These are phyloP conservation scores for Clunio marinus DNA, from an alignment of 2,888 invertebrate genomes.

Conservation along the genomic window DNA sequence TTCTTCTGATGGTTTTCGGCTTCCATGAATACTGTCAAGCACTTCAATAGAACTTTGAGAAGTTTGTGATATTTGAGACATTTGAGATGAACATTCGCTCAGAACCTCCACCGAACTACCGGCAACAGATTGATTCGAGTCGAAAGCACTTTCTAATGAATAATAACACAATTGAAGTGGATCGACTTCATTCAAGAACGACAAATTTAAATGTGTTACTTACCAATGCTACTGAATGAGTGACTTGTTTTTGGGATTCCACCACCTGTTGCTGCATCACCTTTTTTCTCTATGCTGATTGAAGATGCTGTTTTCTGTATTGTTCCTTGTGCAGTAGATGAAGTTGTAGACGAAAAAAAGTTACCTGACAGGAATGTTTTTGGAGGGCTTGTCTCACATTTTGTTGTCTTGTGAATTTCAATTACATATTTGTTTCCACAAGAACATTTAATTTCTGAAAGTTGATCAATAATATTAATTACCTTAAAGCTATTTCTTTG, in stretches of 20 bases:
- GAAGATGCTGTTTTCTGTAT: constrained; percentile 17
- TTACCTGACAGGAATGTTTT: constrained; percentile 14
- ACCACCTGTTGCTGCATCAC: constrained; percentile 6
- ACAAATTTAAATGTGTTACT: not conserved
- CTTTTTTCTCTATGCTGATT: constrained; percentile 18
- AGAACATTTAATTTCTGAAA: constrained; percentile 53
- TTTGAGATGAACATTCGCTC: constrained; percentile 46
- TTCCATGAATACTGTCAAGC: constrained; percentile 51
- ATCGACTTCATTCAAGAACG: not conserved
- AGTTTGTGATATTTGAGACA: constrained; percentile 52
- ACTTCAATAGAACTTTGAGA: constrained; percentile 68
- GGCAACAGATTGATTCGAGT: constrained; percentile 51
- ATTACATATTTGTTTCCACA: constrained; percentile 58
- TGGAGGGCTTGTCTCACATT: constrained; percentile 20
- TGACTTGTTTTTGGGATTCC: constrained; percentile 17
- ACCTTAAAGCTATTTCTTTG: too few relatives aligned
- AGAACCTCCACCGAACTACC: constrained; percentile 60
- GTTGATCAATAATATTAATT: constrained; percentile 6
- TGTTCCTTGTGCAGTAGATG: constrained; percentile 10
- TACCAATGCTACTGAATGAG: constrained; percentile 30
- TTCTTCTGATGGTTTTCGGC: constrained; percentile 53
- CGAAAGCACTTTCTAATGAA: constrained; percentile 45
- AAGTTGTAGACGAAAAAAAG: constrained; percentile 41
- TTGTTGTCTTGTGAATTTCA: constrained; percentile 44
- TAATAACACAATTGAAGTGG: not conserved